Evolutionary conservation across 2,888 invertebrate species (phyloP).

Genomic region (Trissoscelio sp.): DNA sequence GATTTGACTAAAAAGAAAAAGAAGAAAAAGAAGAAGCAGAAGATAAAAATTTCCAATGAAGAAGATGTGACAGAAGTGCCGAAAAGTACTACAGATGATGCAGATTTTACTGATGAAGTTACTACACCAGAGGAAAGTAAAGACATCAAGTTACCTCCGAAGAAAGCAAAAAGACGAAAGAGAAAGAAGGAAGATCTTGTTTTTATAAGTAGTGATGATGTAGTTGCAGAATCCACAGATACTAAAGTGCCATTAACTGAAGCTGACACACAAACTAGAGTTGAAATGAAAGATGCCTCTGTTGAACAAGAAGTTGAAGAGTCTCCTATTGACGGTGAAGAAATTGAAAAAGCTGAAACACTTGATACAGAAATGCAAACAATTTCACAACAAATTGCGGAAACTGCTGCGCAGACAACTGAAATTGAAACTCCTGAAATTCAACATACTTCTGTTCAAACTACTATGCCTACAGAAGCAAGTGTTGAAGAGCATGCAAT

Average conservation of each 20-base stretch:
- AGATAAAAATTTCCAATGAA: constrained; percentile 84
- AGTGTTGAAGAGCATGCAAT: constrained; percentile 82
- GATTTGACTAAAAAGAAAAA: constrained; percentile 83
- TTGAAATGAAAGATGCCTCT: constrained; percentile 74
- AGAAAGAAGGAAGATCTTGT: constrained; percentile 80
- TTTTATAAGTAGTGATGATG: constrained; percentile 65
- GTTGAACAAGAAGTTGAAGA: constrained; percentile 66
- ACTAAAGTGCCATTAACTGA: constrained; percentile 82
- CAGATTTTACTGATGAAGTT: constrained; percentile 82
- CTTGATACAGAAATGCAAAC: constrained; percentile 85
- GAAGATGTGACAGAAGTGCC: constrained; percentile 84
- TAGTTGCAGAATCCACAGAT: constrained; percentile 75
- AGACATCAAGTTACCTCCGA: constrained; percentile 72
- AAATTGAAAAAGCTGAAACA: constrained; percentile 82
- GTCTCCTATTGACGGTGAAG: constrained; percentile 67
- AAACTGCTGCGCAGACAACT: constrained; percentile 80
- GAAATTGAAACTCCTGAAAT: constrained; percentile 79
- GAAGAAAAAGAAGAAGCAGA: constrained; percentile 84
- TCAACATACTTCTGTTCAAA: constrained; percentile 84
- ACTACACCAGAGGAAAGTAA: constrained; percentile 78
- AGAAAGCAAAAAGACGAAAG: constrained; percentile 83
- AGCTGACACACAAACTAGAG: constrained; percentile 75
- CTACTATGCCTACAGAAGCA: constrained; percentile 81
- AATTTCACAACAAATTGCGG: constrained; percentile 85
- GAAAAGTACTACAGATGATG: constrained; percentile 79